phyloP scores from a whole-genome alignment of 2,113 vertebrate species.

The Fregetta grallaria region DNA sequence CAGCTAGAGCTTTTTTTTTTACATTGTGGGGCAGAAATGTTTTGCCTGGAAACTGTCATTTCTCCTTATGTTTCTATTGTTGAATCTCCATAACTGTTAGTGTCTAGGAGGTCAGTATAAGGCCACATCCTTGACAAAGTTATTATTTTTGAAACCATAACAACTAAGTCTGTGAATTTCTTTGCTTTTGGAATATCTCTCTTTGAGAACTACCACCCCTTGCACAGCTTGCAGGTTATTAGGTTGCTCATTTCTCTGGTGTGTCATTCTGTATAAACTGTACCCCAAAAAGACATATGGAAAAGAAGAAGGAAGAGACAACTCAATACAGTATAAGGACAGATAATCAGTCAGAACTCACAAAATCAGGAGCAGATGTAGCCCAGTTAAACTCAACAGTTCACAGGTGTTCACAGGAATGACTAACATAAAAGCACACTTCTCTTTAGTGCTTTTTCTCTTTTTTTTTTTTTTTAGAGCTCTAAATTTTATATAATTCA shows the following conservation, averaged over 20 bases:
- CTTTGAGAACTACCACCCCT: not conserved
- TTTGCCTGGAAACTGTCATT: not conserved
- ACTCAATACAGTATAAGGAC: not conserved
- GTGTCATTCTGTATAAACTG: not conserved
- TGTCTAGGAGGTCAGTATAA: not conserved
- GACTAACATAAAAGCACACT: not conserved
- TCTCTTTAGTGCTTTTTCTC: not conserved
- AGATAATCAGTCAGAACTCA: not conserved
- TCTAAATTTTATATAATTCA: not conserved
- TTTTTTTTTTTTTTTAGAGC: not conserved
- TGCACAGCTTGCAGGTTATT: not conserved
- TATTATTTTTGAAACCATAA: not conserved
- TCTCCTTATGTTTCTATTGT: not conserved
- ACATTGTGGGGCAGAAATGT: not conserved
- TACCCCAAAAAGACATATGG: not conserved
- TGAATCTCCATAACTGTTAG: not conserved
- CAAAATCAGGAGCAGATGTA: constrained; percentile 26
- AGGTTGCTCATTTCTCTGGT: not conserved
- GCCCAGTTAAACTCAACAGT: constrained; percentile 18
- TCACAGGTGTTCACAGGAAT: constrained; percentile 36
- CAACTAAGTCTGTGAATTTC: not conserved
- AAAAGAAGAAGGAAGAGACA: not conserved
- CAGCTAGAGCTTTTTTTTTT: not conserved
- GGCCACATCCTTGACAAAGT: not conserved
- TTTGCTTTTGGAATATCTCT: not conserved